Conservation (phyloP, 64 coral and sea anemone species). For the Platygyra sinensis region DNA sequence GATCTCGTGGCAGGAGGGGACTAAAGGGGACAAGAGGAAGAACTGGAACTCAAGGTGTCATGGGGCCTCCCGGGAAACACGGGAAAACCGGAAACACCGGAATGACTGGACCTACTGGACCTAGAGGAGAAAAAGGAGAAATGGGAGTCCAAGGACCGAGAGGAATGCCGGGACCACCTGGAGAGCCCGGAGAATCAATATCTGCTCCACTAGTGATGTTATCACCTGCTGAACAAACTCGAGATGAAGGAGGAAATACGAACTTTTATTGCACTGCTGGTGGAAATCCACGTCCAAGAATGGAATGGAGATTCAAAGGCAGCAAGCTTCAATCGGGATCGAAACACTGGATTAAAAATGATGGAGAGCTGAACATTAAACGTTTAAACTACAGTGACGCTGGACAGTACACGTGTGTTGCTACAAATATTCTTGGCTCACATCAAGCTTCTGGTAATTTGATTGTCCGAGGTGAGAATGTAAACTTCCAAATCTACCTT, state of each 20-base stretch:
- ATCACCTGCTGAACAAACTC: no score
- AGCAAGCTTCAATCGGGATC: no score
- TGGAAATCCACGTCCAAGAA: no score
- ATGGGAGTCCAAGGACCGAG: slow-evolving; percentile 18
- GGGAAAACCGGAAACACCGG: slow-evolving; percentile 1
- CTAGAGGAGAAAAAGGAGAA: neutral
- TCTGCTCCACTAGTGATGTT: no score
- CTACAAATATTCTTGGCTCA: slow-evolving; percentile 42
- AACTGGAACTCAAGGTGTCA: no score
- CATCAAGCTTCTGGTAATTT: neutral
- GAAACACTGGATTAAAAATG: no score
- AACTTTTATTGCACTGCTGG: no score
- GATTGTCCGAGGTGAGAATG: slow-evolving; percentile 11
- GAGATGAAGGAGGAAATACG: no score
- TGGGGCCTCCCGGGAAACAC: slow-evolving; percentile 1
- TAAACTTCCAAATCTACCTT: no score
- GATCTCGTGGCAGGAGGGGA: no score
- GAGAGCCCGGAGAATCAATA: slow-evolving; percentile 34
- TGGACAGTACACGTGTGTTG: slow-evolving; percentile 40
- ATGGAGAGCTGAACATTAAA: slow-evolving; percentile 28
- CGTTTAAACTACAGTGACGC: slow-evolving; percentile 48
- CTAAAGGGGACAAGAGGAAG: no score
- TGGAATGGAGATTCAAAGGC: no score
- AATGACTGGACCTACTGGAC: neutral
- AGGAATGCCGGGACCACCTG: slow-evolving; percentile 33